These are phyloP conservation scores for Xestia ashworthii DNA, from an alignment of 2,888 invertebrate species.

Conservation along the genomic window DNA sequence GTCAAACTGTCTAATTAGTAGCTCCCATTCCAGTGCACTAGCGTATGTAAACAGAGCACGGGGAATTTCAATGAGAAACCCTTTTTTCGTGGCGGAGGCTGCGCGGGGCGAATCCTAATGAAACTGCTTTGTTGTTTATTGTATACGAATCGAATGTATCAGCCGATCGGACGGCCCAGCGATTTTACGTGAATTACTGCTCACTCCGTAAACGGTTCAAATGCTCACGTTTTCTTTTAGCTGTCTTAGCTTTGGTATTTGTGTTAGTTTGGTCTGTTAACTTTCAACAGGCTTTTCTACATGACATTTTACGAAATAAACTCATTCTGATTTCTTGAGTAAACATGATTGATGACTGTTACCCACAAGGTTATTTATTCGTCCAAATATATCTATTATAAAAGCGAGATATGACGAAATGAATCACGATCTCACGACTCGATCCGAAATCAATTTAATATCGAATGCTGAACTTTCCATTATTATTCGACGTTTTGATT, in stretches of 20 bases:
- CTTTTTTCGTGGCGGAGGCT: constrained; percentile 53
- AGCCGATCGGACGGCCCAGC: constrained; percentile 45
- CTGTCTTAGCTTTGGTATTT: constrained; percentile 16
- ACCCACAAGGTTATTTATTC: constrained; percentile 11
- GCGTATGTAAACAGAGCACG: constrained; percentile 49
- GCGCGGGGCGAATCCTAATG: constrained; percentile 73
- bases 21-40: constrained; percentile 34
- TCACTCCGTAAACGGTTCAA: constrained; percentile 44
- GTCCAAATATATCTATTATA: background rate
- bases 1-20: constrained; percentile 25
- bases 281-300: background rate
- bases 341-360: constrained; percentile 5
- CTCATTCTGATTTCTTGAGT: background rate
- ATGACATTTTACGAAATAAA: background rate
- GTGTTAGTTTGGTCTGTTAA: constrained; percentile 8
- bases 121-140: constrained; percentile 74
- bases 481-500: constrained; percentile 58
- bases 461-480: constrained; percentile 36
- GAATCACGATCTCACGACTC: constrained; percentile 40
- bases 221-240: constrained; percentile 28
- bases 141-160: constrained; percentile 63
- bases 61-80: constrained; percentile 64
- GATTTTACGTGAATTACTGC: constrained; percentile 60
- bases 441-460: constrained; percentile 47
- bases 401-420: constrained; percentile 8